Evolutionary conservation across 2,113 vertebrate genomes (phyloP).

Genomic region (Oenanthe oenanthe): DNA sequence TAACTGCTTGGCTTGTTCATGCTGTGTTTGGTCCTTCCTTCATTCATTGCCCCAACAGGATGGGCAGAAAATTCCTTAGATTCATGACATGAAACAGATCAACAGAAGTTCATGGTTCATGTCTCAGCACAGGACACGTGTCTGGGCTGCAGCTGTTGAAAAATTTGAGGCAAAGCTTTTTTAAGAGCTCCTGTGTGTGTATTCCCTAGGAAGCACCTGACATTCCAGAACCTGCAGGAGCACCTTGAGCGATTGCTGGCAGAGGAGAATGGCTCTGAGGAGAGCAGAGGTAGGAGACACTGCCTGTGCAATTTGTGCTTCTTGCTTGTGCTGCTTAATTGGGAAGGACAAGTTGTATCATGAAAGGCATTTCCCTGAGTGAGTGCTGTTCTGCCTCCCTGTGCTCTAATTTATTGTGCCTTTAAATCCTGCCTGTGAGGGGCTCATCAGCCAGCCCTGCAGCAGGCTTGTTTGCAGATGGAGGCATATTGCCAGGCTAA

Average conservation of each 20-base stretch:
- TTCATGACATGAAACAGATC: background rate
- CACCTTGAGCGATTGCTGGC: constrained; percentile 88
- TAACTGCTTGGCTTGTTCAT: background rate
- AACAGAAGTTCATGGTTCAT: background rate
- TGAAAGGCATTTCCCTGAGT: background rate
- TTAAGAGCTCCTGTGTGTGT: constrained; percentile 11
- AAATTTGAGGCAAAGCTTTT: background rate
- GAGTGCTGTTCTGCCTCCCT: background rate
- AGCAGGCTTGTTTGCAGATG: background rate
- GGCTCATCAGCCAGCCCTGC: background rate
- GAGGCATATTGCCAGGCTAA: background rate
- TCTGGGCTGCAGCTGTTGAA: background rate
- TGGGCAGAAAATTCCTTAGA: background rate
- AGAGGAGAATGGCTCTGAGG: constrained; percentile 80
- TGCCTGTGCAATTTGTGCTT: background rate
- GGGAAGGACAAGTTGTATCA: background rate
- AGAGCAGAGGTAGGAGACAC: constrained; percentile 76
- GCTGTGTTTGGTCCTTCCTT: background rate
- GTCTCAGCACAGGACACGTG: accelerated
- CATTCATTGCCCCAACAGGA: background rate
- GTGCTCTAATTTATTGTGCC: background rate
- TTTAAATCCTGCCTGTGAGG: background rate
- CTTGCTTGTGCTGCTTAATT: background rate
- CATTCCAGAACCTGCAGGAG: constrained; percentile 90
- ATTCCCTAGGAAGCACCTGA: constrained; percentile 85